Evolutionary conservation across 2,797 vertebrate species (phyloP).

Genomic region (Oreochromis grahami): DNA sequence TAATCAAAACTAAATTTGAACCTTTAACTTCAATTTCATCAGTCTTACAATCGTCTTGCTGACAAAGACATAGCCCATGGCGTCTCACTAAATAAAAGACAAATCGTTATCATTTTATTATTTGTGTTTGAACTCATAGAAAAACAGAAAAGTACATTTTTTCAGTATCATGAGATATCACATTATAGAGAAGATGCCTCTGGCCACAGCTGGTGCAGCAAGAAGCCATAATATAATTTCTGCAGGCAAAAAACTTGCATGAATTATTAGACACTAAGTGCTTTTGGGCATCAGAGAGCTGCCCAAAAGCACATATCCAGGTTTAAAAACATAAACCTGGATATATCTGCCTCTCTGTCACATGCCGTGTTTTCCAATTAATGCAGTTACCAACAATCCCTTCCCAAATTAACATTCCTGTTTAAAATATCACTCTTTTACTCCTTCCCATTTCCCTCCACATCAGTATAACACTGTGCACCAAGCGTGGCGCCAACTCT

Average conservation of each 20-base stretch:
- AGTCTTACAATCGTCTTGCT: not conserved
- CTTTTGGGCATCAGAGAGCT: not conserved
- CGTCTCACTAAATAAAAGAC: not conserved
- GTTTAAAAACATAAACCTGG: not conserved
- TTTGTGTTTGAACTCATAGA: not conserved
- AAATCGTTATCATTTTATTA: not conserved
- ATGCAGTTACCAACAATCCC: not conserved
- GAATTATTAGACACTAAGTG: not conserved
- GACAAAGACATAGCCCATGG: not conserved
- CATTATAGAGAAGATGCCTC: not conserved
- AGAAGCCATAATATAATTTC: not conserved
- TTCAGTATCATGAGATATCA: not conserved
- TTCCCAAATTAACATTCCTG: not conserved
- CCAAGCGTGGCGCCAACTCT: not conserved
- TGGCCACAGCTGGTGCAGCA: not conserved
- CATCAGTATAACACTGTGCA: not conserved
- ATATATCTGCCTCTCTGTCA: not conserved
- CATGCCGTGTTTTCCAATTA: not conserved
- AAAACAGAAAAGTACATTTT: not conserved
- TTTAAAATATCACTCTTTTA: not conserved
- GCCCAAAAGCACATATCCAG: not conserved
- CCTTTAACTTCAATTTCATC: not conserved
- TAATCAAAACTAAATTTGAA: not conserved
- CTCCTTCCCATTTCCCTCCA: not conserved
- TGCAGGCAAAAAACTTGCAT: not conserved